Base-by-base conservation (phyloP, 2,888 invertebrate species). In the Pseudanteris insignis region DNA sequence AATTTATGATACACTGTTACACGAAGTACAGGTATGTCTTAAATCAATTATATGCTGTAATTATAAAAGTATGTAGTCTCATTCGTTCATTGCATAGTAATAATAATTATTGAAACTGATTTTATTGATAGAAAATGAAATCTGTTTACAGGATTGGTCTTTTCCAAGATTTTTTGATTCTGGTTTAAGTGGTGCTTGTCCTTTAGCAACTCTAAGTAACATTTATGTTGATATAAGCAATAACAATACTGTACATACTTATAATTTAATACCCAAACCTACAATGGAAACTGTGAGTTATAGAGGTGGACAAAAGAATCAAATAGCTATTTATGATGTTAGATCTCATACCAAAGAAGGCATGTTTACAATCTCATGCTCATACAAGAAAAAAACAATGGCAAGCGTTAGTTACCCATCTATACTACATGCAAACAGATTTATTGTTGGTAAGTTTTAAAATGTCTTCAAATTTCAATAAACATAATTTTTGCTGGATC, bases 131-230 rank as follows among this genome's bases (percentile, higher is more conserved):
- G 2, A 30, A 32, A 40, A 6, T n/a, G n/a, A 25, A 33, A 11
- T n/a, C n/a, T n/a, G n/a, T n/a, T 46, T 53, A 10, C 78, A 85
- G 82, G 90, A 94, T 79, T 96, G 96, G 91, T 92, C 94, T 5
- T 83, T 96, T 53, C 85, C 89, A 51, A 90, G 89, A 71, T 81
- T 96, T 48, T 96, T 96, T 82, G 95, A 94, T 0, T 89, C 91
- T 76, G 90, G 92, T 8, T 81, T 96, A 11, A 87, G 88, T 65
- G 89, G 89, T 24, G 85, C 87, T 2, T 97, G 97, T 79, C 90
- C 92, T 12, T 81, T 96, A 34, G 89, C 96, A 2, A 83, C 84
- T 14, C 82, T 84, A 12, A 94, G 92, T 72, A 87, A 86, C 68
- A 85, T 96, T 41, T 95, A 89, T 81, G 86, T 96, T 2, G 94